Evolutionary conservation across 2,888 invertebrate species (phyloP).

Genomic region (Eulithis testata): DNA sequence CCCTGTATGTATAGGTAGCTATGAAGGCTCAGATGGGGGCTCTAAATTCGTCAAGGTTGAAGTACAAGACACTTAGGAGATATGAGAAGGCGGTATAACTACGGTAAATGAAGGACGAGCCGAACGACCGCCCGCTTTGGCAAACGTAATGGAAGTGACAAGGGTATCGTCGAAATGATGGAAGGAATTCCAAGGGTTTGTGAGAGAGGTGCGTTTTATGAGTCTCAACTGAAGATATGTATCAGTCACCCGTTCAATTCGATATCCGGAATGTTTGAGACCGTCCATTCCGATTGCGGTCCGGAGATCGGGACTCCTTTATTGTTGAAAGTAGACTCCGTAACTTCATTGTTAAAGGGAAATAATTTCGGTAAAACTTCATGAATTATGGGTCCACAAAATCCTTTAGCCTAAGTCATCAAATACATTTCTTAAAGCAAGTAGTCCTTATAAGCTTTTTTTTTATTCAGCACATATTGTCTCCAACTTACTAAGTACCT

Average conservation of each 20-base stretch:
- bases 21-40: slow-evolving; percentile 46
- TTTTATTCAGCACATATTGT: background rate
- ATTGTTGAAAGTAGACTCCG: slow-evolving; percentile 34
- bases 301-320: slow-evolving; percentile 30
- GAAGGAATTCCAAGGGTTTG: slow-evolving; percentile 73
- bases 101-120: slow-evolving; percentile 75
- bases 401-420: slow-evolving; percentile 7
- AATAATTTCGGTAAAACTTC: slow-evolving; percentile 17
- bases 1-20: slow-evolving; percentile 4
- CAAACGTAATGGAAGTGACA: slow-evolving; percentile 80
- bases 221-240: slow-evolving; percentile 61
- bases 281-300: slow-evolving; percentile 34
- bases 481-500: too few relatives aligned
- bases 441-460: background rate
- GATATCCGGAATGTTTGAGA: slow-evolving; percentile 52
- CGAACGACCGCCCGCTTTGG: slow-evolving; percentile 65
- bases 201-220: slow-evolving; percentile 71
- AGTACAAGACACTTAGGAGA: slow-evolving; percentile 71
- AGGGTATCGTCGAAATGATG: slow-evolving; percentile 78
- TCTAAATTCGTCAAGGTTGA: slow-evolving; percentile 60
- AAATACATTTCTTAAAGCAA: background rate
- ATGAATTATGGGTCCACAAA: slow-evolving; percentile 9
- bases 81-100: slow-evolving; percentile 78
- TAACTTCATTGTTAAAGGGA: slow-evolving; percentile 28
- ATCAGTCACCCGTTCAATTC: slow-evolving; percentile 63